Evolutionary conservation across 1,140 invertebrate genomes (phyloP).

Genomic region (Delia radicum): DNA sequence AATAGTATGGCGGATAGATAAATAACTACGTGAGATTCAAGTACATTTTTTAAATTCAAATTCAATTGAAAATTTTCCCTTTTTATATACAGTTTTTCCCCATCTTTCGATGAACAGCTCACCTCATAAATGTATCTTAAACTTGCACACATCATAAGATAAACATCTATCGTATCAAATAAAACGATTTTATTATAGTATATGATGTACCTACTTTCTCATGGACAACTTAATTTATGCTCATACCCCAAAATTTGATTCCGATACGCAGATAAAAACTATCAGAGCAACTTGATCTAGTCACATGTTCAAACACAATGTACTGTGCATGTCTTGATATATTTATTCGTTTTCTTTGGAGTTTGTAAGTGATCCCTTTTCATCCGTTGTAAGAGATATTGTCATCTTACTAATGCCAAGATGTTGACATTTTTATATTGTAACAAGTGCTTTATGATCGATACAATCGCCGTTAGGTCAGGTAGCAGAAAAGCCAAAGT

Average conservation of each 20-base stretch:
- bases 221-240: constrained; percentile 18
- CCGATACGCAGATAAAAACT: constrained; percentile 3
- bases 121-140: no score
- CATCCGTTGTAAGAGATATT: constrained; percentile 1
- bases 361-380: background rate
- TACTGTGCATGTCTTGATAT: background rate
- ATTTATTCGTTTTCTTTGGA: background rate
- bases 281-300: background rate
- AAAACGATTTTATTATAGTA: background rate
- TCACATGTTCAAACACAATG: background rate
- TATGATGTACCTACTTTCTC: no score
- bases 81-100: no score
- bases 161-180: background rate
- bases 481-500: background rate
- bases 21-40: background rate
- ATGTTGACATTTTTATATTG: constrained; percentile 4
- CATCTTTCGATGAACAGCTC: background rate
- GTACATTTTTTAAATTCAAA: background rate
- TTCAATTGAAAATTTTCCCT: no score
- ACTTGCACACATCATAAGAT: background rate
- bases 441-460: constrained; percentile 11
- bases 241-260: background rate
- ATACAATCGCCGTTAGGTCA: background rate
- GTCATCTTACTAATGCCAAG: background rate
- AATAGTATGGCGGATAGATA: background rate